These are phyloP conservation scores for Drosophila seguyi DNA, from an alignment of 1,140 invertebrate species.

Conservation along the genomic window DNA sequence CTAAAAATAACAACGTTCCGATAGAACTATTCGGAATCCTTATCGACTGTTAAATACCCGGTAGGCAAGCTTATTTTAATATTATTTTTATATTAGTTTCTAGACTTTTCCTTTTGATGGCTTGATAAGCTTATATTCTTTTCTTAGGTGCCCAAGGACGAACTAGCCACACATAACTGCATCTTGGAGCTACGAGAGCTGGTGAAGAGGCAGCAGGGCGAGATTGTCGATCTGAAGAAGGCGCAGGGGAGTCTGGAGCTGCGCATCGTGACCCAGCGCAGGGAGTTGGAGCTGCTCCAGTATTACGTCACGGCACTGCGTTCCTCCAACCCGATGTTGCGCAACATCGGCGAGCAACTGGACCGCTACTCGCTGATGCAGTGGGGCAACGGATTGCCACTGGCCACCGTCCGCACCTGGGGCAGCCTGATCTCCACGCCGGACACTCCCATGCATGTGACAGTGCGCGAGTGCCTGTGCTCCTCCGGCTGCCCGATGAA, in stretches of 20 bases:
- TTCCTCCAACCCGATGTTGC: constrained; percentile 57
- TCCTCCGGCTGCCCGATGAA: constrained; percentile 57
- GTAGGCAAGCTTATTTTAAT: background rate
- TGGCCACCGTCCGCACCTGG: constrained; percentile 49
- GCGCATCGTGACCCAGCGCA: constrained; percentile 34
- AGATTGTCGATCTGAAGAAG: constrained; percentile 26
- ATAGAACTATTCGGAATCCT: too few relatives aligned
- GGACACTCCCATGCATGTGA: constrained; percentile 47
- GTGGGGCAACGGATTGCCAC: constrained; percentile 45
- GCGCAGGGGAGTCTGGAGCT: constrained; percentile 24
- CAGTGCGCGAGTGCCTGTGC: constrained; percentile 48
- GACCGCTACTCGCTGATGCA: constrained; percentile 64
- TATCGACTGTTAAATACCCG: too few relatives aligned
- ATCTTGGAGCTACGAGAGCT: constrained; percentile 47
- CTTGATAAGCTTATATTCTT: background rate
- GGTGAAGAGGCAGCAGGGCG: constrained; percentile 26
- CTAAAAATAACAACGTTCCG: too few relatives aligned
- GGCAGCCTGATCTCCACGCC: constrained; percentile 70
- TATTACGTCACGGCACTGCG: constrained; percentile 59
- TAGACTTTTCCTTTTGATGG: too few relatives aligned
- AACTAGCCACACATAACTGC: constrained; percentile 59
- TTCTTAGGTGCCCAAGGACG: constrained; percentile 53
- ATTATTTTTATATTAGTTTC: background rate
- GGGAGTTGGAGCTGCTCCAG: constrained; percentile 66
- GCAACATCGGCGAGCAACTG: constrained; percentile 62